Conservation (phyloP, 2,113 vertebrate genomes). For the Camelus bactrianus region DNA sequence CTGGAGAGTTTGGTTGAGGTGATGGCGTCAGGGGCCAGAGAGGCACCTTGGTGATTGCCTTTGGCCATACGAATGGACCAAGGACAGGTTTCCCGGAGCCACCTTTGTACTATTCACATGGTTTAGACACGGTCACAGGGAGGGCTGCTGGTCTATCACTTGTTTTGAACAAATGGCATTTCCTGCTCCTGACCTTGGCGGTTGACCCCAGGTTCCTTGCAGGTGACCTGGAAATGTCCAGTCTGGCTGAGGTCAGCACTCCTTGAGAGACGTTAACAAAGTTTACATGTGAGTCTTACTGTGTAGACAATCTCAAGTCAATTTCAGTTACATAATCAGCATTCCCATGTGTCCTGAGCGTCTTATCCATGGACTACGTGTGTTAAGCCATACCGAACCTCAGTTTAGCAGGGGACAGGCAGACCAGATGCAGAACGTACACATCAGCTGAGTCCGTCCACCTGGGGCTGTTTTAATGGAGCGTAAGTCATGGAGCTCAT, state of each 20-base stretch:
- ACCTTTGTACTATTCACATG: background rate
- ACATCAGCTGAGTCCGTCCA: rapidly evolving
- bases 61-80: constrained; percentile 8
- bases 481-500: background rate
- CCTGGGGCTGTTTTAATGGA: background rate
- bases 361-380: constrained; percentile 83
- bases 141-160: constrained; percentile 78
- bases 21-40: constrained; percentile 51
- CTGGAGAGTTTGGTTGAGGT: constrained; percentile 32
- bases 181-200: constrained; percentile 79
- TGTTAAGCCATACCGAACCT: constrained; percentile 85
- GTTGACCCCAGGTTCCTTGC: constrained; percentile 82
- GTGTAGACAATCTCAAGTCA: constrained; percentile 88
- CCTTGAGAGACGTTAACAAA: constrained; percentile 85
- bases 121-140: constrained; percentile 24
- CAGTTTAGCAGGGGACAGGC: background rate
- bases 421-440: background rate
- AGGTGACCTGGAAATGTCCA: constrained; percentile 82
- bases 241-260: constrained; percentile 84
- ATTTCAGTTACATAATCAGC: constrained; percentile 83
- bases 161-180: constrained; percentile 81
- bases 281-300: constrained; percentile 88
- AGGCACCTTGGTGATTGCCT: constrained; percentile 16
- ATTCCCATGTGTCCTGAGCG: constrained; percentile 81
- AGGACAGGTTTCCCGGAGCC: constrained; percentile 34